These are phyloP conservation scores for Myopa tessellatipennis DNA, from an alignment of 2,888 invertebrate species.

Conservation along the genomic window DNA sequence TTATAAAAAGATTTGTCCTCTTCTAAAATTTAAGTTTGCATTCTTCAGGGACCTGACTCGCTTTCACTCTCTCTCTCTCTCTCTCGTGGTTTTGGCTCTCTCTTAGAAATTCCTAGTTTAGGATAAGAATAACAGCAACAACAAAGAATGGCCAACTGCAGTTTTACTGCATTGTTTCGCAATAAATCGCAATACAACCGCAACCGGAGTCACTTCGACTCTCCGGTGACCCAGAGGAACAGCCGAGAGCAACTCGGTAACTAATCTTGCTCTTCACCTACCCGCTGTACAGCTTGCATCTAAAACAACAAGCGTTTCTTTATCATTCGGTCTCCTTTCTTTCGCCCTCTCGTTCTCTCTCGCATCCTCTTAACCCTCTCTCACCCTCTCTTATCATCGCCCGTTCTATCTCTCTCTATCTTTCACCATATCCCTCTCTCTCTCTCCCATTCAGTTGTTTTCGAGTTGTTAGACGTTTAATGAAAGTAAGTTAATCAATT, in stretches of 20 bases:
- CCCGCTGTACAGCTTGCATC: background rate
- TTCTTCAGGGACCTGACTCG: too few relatives aligned
- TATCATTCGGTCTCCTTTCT: background rate
- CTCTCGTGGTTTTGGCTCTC: background rate
- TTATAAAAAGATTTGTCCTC: background rate
- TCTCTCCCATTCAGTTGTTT: background rate
- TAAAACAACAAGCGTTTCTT: background rate
- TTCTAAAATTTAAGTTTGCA: too few relatives aligned
- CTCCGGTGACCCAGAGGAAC: too few relatives aligned
- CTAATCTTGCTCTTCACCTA: background rate
- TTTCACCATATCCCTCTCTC: background rate
- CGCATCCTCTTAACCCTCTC: background rate
- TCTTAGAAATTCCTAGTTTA: too few relatives aligned
- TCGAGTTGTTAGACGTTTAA: background rate
- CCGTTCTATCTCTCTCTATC: background rate
- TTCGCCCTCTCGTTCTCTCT: too few relatives aligned
- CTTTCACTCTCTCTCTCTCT: background rate
- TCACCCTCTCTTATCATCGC: background rate
- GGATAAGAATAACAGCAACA: too few relatives aligned
- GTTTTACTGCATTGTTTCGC: constrained; percentile 1
- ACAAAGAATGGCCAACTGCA: background rate
- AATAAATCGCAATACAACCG: background rate
- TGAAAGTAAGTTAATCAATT: constrained; percentile 3
- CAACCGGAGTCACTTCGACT: background rate
- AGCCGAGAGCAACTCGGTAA: background rate